Percentiles rank a stretch among this genome's conserved stretches.
These are phyloP conservation scores for Brachyopa scutellaris DNA, from an alignment of 2,888 invertebrate species.

Conservation along the genomic window DNA sequence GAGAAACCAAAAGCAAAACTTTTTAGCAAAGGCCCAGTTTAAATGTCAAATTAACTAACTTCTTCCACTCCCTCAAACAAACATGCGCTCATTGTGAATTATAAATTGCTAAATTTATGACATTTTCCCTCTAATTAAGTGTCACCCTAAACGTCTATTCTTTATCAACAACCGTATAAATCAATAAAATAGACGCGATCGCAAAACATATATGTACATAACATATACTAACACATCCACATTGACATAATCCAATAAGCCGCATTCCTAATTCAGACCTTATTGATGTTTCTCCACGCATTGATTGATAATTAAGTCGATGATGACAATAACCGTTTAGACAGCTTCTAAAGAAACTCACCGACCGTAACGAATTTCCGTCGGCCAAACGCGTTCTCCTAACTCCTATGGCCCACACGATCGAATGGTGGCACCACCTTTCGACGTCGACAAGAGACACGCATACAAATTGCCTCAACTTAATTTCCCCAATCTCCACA, in stretches of 20 bases:
- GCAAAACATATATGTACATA: constrained; percentile 42
- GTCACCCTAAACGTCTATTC: constrained; percentile 8
- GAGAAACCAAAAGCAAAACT: too few relatives aligned
- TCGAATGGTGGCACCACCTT: constrained; percentile 34
- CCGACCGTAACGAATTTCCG: constrained; percentile 66
- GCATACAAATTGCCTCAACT: constrained; percentile 68
- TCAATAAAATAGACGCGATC: constrained; percentile 37
- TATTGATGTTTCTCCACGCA: constrained; percentile 72
- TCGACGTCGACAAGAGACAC: constrained; percentile 37
- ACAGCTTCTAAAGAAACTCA: constrained; percentile 61
- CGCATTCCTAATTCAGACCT: constrained; percentile 55
- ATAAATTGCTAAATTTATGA: constrained; percentile 7
- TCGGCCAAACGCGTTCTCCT: constrained; percentile 18
- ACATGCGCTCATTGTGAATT: neutral
- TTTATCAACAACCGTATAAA: constrained; percentile 40
- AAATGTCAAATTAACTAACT: too few relatives aligned
- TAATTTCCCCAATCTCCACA: constrained; percentile 44
- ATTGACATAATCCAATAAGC: constrained; percentile 9
- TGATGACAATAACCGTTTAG: constrained; percentile 70
- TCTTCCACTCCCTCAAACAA: too few relatives aligned
- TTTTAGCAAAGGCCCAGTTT: too few relatives aligned
- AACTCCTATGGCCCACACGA: constrained; percentile 49
- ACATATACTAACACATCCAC: neutral
- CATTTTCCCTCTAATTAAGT: neutral
- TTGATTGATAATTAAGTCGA: constrained; percentile 69